A percentile compares a stretch with the other conserved stretches of the same genome.
These are phyloP conservation scores for Hoplias malabaricus DNA, from an alignment of 2,113 vertebrate genomes.

Conservation along the genomic window DNA sequence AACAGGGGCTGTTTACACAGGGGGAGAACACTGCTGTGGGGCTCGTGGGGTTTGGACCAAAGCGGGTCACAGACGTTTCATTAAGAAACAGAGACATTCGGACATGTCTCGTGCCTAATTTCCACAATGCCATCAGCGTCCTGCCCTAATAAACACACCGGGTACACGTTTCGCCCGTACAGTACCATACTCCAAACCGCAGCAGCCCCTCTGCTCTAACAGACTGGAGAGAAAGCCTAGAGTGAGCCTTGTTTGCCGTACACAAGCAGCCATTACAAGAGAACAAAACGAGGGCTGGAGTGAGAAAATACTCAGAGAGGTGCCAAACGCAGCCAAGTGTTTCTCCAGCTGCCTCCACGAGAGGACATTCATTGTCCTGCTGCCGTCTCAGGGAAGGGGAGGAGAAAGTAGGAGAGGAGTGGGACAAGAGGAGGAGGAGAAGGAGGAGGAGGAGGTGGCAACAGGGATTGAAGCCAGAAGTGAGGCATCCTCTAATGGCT, in stretches of 20 bases:
- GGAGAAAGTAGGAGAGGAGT: not conserved
- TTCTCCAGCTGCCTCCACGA: constrained; percentile 34
- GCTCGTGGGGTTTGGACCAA: too few species aligned
- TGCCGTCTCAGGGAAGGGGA: not conserved
- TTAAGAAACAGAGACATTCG: too few species aligned
- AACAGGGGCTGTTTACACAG: too few species aligned
- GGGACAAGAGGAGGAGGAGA: not conserved
- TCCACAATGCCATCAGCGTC: too few species aligned
- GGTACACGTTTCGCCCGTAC: not conserved
- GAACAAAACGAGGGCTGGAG: constrained; percentile 15
- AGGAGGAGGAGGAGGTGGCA: not conserved
- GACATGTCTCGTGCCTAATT: too few species aligned
- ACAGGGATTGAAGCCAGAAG: not conserved
- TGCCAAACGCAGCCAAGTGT: constrained; percentile 20
- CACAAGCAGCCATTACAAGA: not conserved
- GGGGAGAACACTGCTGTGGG: too few species aligned
- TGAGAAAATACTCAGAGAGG: constrained; percentile 36
- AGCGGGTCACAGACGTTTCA: too few species aligned
- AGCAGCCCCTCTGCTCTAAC: not conserved
- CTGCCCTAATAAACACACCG: not conserved
- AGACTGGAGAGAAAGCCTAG: not conserved
- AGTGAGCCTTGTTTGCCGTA: not conserved
- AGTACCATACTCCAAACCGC: not conserved
- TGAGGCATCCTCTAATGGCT: not conserved
- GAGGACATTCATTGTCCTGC: constrained; percentile 27